Evolutionary conservation across 2,797 vertebrate genomes (phyloP).

Genomic region (Typhlichthys subterraneus): DNA sequence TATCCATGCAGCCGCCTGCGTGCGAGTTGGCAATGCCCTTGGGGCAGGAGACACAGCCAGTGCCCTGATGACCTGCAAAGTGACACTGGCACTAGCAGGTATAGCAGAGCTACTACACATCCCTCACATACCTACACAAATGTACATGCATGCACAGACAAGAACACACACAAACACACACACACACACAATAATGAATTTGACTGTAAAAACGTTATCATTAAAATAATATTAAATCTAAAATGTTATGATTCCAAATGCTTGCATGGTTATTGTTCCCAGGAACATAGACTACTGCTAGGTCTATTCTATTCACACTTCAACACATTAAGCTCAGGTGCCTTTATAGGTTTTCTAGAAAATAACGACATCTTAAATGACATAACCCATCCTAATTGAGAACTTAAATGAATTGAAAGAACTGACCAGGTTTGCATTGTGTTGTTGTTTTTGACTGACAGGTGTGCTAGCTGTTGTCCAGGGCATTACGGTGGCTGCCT

Average conservation of each 20-base stretch:
- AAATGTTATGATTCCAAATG: too few species aligned
- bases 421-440: background rate
- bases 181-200: background rate
- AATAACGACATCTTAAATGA: too few species aligned
- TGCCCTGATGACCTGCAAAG: conserved; percentile 80
- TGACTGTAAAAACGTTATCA: too few species aligned
- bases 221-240: too few species aligned
- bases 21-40: conserved; percentile 91
- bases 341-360: too few species aligned
- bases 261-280: too few species aligned
- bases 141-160: background rate
- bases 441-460: conserved; percentile 38
- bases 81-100: conserved; percentile 81
- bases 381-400: too few species aligned
- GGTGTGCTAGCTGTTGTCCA: conserved; percentile 70
- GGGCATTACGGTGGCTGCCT: conserved; percentile 46
- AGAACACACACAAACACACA: conserved; percentile 6
- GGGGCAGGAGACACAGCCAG: conserved; percentile 82
- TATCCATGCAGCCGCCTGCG: conserved; percentile 81
- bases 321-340: too few species aligned
- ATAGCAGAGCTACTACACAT: conserved; percentile 46
- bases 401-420: background rate
- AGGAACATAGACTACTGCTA: too few species aligned
- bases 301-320: too few species aligned
- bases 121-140: background rate